Evolutionary conservation across 2,113 vertebrate genomes (phyloP).

Genomic region (Natator depressus): DNA sequence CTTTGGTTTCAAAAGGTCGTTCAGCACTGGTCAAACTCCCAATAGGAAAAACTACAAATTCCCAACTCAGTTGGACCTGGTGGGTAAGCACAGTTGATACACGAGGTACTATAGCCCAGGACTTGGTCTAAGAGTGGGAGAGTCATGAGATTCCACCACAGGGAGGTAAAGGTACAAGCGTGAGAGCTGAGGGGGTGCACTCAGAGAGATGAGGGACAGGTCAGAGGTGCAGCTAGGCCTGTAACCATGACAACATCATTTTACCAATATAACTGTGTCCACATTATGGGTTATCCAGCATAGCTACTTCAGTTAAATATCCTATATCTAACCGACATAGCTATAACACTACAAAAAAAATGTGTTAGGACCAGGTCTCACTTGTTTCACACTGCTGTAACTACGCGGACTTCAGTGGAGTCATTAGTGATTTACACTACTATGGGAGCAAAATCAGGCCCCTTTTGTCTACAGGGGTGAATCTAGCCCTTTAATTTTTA

Average conservation of each 20-base stretch:
- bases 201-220: not conserved
- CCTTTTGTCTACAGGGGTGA: not conserved
- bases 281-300: not conserved
- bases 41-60: not conserved
- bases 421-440: not conserved
- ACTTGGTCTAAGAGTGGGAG: not conserved
- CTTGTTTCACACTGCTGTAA: not conserved
- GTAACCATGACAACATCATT: not conserved
- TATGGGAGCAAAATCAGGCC: not conserved
- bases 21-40: not conserved
- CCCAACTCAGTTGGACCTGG: not conserved
- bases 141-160: not conserved
- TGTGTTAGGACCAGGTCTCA: not conserved
- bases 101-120: not conserved
- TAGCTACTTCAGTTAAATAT: not conserved
- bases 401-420: not conserved
- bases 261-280: not conserved
- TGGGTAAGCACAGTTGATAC: not conserved
- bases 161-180: not conserved
- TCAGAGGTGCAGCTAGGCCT: not conserved
- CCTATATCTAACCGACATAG: not conserved
- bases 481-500: not conserved
- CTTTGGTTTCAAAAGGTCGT: not conserved
- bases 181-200: not conserved
- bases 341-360: not conserved